These are phyloP conservation scores for Teleiodes luculella DNA, from an alignment of 2,888 invertebrate species.

Conservation along the genomic window DNA sequence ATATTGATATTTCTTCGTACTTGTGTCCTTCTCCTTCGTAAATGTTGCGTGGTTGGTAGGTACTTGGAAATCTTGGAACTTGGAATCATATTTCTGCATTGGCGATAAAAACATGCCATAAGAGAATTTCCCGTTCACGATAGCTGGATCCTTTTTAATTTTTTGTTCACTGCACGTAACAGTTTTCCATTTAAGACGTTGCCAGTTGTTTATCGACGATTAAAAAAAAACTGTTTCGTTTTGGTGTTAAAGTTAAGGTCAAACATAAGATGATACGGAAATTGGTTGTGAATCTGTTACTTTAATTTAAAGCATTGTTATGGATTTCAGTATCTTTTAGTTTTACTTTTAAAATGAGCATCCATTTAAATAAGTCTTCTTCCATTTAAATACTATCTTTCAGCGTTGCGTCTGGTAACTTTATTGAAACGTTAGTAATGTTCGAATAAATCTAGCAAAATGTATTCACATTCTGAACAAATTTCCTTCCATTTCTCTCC, in stretches of 20 bases:
- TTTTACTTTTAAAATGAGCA: too few species aligned
- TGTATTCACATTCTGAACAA: slow-evolving; percentile 4
- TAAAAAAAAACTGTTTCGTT: too few species aligned
- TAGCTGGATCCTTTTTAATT: background rate
- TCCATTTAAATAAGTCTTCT: too few species aligned
- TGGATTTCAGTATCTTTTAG: too few species aligned
- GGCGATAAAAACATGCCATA: slow-evolving; percentile 13
- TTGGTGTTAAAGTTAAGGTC: too few species aligned
- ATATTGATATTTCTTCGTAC: slow-evolving; percentile 13
- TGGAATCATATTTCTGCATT: background rate
- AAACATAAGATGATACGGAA: too few species aligned
- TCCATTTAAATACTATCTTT: too few species aligned
- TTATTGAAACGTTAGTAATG: slow-evolving; percentile 2
- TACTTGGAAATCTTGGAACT: slow-evolving; percentile 4
- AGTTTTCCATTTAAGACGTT: background rate
- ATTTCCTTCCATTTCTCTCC: slow-evolving; percentile 1
- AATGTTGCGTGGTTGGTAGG: background rate
- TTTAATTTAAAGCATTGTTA: too few species aligned
- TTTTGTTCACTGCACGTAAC: background rate
- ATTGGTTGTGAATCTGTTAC: too few species aligned
- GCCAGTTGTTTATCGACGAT: too few species aligned
- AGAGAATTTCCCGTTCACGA: slow-evolving; percentile 12
- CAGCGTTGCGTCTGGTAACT: background rate
- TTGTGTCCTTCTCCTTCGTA: background rate
- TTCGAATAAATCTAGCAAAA: slow-evolving; percentile 2